phyloP scores from a whole-genome alignment of 2,797 vertebrate genomes.

The Serranus cabrilla region DNA sequence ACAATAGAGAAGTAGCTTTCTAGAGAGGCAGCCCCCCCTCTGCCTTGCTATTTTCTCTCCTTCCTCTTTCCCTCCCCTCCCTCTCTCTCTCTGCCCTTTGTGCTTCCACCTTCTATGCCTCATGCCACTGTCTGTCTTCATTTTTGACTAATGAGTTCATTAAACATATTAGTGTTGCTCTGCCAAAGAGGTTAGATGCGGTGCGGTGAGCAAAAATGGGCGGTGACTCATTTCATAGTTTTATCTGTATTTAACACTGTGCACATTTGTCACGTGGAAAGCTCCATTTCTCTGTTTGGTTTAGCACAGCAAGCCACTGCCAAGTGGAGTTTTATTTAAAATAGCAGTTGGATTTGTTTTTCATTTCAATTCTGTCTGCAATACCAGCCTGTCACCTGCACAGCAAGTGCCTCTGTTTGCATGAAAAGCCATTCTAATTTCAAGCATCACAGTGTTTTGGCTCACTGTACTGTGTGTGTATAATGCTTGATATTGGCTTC shows the following conservation, averaged over 20 bases:
- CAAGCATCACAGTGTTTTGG: slow-evolving; percentile 83
- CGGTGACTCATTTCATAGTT: slow-evolving; percentile 63
- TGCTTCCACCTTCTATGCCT: slow-evolving; percentile 58
- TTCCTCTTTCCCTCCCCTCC: slow-evolving; percentile 1
- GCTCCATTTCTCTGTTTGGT: slow-evolving; percentile 46
- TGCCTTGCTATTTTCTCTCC: slow-evolving; percentile 19
- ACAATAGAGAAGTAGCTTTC: slow-evolving; percentile 41
- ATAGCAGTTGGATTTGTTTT: slow-evolving; percentile 74
- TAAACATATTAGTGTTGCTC: slow-evolving; percentile 80
- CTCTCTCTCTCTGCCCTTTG: slow-evolving; percentile 64
- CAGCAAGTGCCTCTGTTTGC: slow-evolving; percentile 77
- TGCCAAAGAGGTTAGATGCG: slow-evolving; percentile 70
- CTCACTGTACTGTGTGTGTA: slow-evolving; percentile 74
- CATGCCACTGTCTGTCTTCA: slow-evolving; percentile 80
- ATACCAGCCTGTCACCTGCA: slow-evolving; percentile 77
- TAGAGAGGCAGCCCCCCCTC: slow-evolving; percentile 12
- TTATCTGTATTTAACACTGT: slow-evolving; percentile 70
- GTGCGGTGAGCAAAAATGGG: slow-evolving; percentile 55
- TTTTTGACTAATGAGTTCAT: slow-evolving; percentile 83
- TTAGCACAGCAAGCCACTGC: slow-evolving; percentile 41
- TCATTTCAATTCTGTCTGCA: slow-evolving; percentile 68
- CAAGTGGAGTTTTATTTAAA: slow-evolving; percentile 76
- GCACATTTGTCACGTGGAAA: slow-evolving; percentile 55
- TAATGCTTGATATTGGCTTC: slow-evolving; percentile 75
- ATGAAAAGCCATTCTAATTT: slow-evolving; percentile 84